Evolutionary conservation across 2,888 invertebrate genomes (phyloP), one percentile per base, ranked within the genome.

Genomic region (Lumbricus terrestris): DNA sequence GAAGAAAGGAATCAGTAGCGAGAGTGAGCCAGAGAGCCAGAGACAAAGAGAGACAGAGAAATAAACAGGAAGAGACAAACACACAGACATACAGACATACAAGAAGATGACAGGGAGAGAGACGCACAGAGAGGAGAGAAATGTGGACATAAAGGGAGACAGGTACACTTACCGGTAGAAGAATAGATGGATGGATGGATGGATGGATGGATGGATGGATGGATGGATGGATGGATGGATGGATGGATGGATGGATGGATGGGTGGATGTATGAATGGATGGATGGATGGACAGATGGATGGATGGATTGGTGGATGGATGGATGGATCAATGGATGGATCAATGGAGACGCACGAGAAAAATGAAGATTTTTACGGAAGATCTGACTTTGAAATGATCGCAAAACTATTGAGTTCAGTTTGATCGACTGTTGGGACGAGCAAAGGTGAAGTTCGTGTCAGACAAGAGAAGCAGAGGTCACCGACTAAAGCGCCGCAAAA

Each of bases 21-120:
- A 88, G 37, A 34, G 2, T 16, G 35, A 88, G 37, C 15, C 35
- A 88, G 90, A 88, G 18, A 90, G 37, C 38, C 3, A 83, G 90
- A 90, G 23, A 90, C 34, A 83, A 18, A 90, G 23, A 83, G 0
- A 90, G 83, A 83, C 35, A 90, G 85, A 35, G 54, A 54, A 37
- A 35, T 37, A 82, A 35, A 34, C 47, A 89, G 89, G 54, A 47
- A 89, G 35, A 89, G 54, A 89, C 82, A 82, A 15, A 54, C 15
- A 69, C 18, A 82, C 29, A 69, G 8, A 38, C 38, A 82, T 82
- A 54, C 15, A n/a, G n/a, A n/a, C n/a, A n/a, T n/a, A n/a, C n/a
- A n/a, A n/a, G n/a, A n/a, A n/a, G n/a, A n/a, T n/a, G n/a, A 54
- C 33, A 89, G 69, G 82, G 89, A 54, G 82, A 33, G 13, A 37